These are phyloP conservation scores for Platanista minor DNA, from an alignment of 2,113 vertebrate species.

Conservation along the genomic window DNA sequence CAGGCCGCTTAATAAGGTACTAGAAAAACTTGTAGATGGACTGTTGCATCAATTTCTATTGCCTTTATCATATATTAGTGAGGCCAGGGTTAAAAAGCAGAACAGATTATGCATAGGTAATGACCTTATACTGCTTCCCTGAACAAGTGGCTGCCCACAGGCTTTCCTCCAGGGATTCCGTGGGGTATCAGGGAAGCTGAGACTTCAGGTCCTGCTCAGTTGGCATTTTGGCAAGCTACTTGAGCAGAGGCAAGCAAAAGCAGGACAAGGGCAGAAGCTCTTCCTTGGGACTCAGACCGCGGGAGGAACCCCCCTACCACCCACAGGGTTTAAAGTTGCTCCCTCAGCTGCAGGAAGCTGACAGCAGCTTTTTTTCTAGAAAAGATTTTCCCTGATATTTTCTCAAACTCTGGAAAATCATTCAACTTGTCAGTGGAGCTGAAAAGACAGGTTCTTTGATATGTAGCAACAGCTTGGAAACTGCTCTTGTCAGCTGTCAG, in stretches of 20 bases:
- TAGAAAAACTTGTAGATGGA: background rate
- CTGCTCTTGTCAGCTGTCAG: slow-evolving; percentile 6
- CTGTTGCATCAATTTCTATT: background rate
- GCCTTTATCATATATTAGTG: background rate
- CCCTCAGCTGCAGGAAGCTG: background rate
- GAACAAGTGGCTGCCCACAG: background rate
- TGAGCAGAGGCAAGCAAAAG: background rate
- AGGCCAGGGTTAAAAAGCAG: background rate
- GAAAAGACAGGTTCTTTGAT: slow-evolving; percentile 48
- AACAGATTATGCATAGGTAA: background rate
- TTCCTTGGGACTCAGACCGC: background rate
- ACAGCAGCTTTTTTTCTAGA: background rate
- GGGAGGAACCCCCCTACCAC: background rate
- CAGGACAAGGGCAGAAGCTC: background rate
- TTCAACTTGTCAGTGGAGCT: slow-evolving; percentile 33
- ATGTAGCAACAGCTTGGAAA: slow-evolving; percentile 7
- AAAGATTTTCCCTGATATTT: slow-evolving; percentile 38
- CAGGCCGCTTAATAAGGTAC: background rate
- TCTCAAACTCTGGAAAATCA: slow-evolving; percentile 36
- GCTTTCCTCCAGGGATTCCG: background rate
- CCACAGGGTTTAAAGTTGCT: background rate
- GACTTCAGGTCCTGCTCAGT: background rate
- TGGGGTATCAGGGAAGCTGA: background rate
- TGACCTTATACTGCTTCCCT: background rate
- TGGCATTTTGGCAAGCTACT: background rate